Percentiles rank a stretch among this genome's conserved stretches.
Evolutionary conservation across 2,113 vertebrate genomes (phyloP).

Genomic region (Eudyptes chrysolophus): DNA sequence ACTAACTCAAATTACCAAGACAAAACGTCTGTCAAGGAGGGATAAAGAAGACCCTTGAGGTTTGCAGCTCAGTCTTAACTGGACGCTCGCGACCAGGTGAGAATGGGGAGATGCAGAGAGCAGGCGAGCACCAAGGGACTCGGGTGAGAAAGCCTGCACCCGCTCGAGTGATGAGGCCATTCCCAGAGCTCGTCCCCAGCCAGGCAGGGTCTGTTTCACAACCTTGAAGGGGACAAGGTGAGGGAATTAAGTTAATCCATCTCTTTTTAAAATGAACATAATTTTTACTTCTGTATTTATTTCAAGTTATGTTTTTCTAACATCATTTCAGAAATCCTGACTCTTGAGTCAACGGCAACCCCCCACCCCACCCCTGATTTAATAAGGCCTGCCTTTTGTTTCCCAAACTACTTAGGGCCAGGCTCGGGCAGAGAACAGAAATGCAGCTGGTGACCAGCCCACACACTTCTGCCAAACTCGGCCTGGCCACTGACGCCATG

Average conservation of each 20-base stretch:
- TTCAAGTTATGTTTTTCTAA: neutral
- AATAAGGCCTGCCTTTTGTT: fast-evolving
- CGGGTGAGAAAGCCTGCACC: neutral
- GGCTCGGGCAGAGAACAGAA: neutral
- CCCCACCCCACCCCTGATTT: neutral
- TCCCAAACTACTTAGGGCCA: neutral
- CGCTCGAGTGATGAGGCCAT: fast-evolving
- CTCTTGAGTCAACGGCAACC: neutral
- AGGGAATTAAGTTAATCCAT: neutral
- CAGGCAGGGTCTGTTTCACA: neutral
- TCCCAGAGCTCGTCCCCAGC: neutral
- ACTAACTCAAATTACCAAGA: neutral
- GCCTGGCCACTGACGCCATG: neutral
- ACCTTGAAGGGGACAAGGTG: neutral
- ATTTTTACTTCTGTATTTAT: neutral
- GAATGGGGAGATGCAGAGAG: neutral
- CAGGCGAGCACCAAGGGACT: too few relatives aligned
- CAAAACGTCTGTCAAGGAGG: neutral
- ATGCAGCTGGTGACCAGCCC: neutral
- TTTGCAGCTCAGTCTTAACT: neutral
- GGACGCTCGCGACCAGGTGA: fast-evolving
- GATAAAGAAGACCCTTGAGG: neutral
- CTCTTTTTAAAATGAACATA: neutral
- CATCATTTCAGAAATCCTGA: neutral
- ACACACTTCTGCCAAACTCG: too few relatives aligned